Conservation (phyloP, 92 coral and sea anemone species). For the Ricordea florida region DNA sequence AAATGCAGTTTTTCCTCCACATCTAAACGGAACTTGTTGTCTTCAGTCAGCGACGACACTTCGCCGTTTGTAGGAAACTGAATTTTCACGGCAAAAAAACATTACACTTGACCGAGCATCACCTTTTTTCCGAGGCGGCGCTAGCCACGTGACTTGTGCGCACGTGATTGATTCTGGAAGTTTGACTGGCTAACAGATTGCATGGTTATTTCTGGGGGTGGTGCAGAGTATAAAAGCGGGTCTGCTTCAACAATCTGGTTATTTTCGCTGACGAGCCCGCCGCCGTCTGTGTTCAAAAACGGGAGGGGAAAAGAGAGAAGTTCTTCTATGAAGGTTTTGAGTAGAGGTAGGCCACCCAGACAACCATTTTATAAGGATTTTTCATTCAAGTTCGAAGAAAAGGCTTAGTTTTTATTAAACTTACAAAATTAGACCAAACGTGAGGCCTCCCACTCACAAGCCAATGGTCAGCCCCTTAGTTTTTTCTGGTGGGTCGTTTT, state of each 20-base stretch:
- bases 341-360: no score
- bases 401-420: no score
- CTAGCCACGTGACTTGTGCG: slow-evolving; percentile 12
- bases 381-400: no score
- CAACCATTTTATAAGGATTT: no score
- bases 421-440: no score
- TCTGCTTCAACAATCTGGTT: not conserved
- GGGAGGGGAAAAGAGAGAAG: no score
- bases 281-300: no score
- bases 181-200: slow-evolving; percentile 15
- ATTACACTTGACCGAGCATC: slow-evolving; percentile 9
- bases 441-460: no score
- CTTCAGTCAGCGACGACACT: slow-evolving; percentile 13
- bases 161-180: slow-evolving; percentile 34
- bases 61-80: slow-evolving; percentile 31
- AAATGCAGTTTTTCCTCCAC: not conserved
- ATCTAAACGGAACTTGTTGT: slow-evolving; percentile 4
- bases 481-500: no score
- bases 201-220: slow-evolving; percentile 29
- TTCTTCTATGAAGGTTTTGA: no score
- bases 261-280: no score
- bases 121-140: slow-evolving; percentile 11
- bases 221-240: slow-evolving; percentile 5
- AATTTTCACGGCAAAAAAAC: slow-evolving; percentile 26
- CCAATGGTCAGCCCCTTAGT: no score